Conservation (phyloP, 2,888 invertebrate species). For the Hydrotaea cyrtoneurina region DNA sequence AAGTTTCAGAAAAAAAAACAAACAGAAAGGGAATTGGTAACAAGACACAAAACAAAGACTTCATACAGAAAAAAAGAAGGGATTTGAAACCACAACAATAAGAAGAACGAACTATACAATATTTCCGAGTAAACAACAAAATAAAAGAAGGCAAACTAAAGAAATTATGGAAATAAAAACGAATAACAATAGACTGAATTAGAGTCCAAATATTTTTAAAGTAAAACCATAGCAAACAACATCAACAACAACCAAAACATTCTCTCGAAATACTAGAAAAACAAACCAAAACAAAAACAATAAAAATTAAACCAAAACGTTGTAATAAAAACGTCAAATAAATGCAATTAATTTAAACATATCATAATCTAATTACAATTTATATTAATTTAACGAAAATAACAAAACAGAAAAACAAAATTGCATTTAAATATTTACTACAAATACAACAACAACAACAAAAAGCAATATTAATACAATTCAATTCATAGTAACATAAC, state of each 20-base stretch:
- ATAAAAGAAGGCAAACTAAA: constrained; percentile 36
- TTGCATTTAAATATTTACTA: constrained; percentile 60
- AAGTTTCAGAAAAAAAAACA: constrained; percentile 32
- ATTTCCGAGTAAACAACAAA: constrained; percentile 32
- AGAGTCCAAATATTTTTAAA: constrained; percentile 79
- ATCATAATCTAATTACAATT: constrained; percentile 77
- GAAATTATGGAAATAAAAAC: constrained; percentile 61
- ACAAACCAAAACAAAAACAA: neutral
- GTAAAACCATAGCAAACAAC: constrained; percentile 65
- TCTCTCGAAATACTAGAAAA: neutral
- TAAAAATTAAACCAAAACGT: constrained; percentile 10
- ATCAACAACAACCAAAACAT: constrained; percentile 19
- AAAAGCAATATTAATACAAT: constrained; percentile 59
- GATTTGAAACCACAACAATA: constrained; percentile 70
- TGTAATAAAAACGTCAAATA: constrained; percentile 44
- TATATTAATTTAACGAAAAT: constrained; percentile 45
- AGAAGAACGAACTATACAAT: constrained; percentile 38
- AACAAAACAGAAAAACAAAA: constrained; percentile 40
- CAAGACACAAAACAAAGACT: constrained; percentile 58
- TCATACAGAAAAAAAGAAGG: constrained; percentile 53
- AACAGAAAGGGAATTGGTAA: constrained; percentile 58
- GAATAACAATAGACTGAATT: constrained; percentile 79
- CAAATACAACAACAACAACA: constrained; percentile 39
- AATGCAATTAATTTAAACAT: constrained; percentile 80
- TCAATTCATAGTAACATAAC: constrained; percentile 45